phyloP scores from a whole-genome alignment of 2,888 invertebrate genomes.

The Palloptera scutellata region DNA sequence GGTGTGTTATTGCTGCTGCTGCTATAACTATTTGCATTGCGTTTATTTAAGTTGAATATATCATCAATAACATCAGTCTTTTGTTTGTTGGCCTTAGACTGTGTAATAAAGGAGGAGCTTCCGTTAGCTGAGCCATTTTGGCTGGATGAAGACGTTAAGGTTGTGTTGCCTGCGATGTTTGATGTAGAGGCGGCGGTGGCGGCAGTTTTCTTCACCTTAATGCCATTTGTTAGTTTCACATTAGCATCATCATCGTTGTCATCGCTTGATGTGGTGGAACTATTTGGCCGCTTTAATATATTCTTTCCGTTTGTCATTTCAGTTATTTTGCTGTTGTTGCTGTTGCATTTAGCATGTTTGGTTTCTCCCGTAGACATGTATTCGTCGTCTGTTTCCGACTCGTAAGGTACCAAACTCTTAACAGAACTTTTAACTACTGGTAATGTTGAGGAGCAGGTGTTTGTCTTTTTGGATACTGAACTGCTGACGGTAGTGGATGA shows the following conservation, averaged over 20 bases:
- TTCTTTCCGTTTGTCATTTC: constrained; percentile 35
- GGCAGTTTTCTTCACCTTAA: constrained; percentile 36
- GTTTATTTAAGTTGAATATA: constrained; percentile 50
- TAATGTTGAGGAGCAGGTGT: constrained; percentile 27
- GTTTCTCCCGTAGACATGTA: constrained; percentile 39
- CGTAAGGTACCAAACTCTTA: constrained; percentile 69
- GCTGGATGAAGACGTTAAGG: background rate
- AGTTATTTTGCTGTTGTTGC: constrained; percentile 22
- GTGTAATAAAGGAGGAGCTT: constrained; percentile 21
- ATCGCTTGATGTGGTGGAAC: constrained; percentile 39
- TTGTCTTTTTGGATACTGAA: constrained; percentile 23
- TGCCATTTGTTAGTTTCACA: constrained; percentile 27
- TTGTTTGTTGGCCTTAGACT: constrained; percentile 46
- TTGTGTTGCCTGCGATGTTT: constrained; percentile 1
- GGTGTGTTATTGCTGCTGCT: constrained; percentile 17
- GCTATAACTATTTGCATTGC: constrained; percentile 29
- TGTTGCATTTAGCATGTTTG: constrained; percentile 20
- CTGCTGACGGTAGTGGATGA: constrained; percentile 14
- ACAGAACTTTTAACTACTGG: constrained; percentile 43
- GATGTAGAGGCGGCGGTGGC: constrained; percentile 30
- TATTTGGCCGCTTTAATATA: constrained; percentile 50
- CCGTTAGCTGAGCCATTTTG: constrained; percentile 19
- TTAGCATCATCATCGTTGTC: constrained; percentile 39
- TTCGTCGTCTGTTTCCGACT: constrained; percentile 67
- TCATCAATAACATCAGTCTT: constrained; percentile 58